Percentiles rank a stretch among this genome's conserved stretches.
Evolutionary conservation across 2,113 vertebrate genomes (phyloP).

Genomic region (Corythornis cristatus): DNA sequence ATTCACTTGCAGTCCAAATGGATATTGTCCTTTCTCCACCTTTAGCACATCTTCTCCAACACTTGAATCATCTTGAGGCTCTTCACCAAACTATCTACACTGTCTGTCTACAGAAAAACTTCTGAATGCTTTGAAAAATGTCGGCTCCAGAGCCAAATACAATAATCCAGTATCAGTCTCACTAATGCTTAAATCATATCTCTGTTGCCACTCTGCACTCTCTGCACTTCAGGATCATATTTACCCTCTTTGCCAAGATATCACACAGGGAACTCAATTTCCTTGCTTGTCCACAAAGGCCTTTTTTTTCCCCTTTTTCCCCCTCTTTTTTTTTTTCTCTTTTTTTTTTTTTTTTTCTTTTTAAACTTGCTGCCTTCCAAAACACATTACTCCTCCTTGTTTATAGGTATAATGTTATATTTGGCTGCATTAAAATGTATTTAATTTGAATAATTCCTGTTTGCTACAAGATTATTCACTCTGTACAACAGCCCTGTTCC

Average conservation of each 20-base stretch:
- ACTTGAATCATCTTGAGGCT: neutral
- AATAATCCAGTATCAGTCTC: neutral
- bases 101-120: neutral
- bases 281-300: neutral
- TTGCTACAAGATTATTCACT: constrained; percentile 24
- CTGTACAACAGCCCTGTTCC: neutral
- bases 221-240: neutral
- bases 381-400: neutral
- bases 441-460: neutral
- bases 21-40: neutral
- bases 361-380: neutral
- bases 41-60: neutral
- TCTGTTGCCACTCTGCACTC: neutral
- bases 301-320: no score
- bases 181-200: neutral
- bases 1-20: neutral
- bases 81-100: neutral
- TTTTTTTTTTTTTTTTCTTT: neutral
- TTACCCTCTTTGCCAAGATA: neutral
- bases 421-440: constrained; percentile 4
- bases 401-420: neutral
- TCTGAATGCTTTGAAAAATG: neutral
- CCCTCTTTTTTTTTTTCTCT: neutral
- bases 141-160: neutral
- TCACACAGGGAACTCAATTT: neutral